These are phyloP conservation scores for Leptinotarsa rubiginosa DNA, from an alignment of 2,888 invertebrate genomes.

Conservation along the genomic window DNA sequence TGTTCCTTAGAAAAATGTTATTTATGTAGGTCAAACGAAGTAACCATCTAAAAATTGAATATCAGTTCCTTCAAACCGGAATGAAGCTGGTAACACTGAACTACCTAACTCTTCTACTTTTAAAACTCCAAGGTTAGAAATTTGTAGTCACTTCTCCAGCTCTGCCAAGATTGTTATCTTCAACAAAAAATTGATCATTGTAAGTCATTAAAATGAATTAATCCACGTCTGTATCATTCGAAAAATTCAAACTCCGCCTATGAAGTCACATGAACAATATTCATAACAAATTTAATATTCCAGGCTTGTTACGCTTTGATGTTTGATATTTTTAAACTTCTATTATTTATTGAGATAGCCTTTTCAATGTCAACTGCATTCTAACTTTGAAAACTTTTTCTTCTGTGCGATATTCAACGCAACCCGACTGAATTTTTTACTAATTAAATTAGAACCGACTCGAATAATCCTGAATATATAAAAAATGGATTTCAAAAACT, in stretches of 20 bases:
- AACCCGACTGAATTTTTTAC: not conserved
- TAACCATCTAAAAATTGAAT: no score
- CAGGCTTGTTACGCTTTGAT: constrained; percentile 2
- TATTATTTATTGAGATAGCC: not conserved
- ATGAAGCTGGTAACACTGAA: no score
- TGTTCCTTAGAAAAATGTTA: no score
- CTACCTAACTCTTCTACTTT: no score
- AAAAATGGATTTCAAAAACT: no score
- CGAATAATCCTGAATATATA: no score
- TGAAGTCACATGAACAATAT: not conserved
- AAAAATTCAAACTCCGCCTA: not conserved
- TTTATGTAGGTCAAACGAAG: no score
- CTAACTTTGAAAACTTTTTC: not conserved
- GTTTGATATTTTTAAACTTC: constrained; percentile 13
- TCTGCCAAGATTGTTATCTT: not conserved
- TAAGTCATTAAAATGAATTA: not conserved
- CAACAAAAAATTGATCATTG: not conserved
- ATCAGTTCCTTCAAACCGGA: no score
- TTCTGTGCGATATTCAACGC: no score
- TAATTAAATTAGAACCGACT: not conserved
- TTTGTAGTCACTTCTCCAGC: no score
- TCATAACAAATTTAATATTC: constrained; percentile 9
- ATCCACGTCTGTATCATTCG: not conserved
- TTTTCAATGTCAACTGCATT: not conserved
- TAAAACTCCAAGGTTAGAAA: no score